phyloP scores from a whole-genome alignment of 1,140 invertebrate genomes.

The Bombus fervidus region DNA sequence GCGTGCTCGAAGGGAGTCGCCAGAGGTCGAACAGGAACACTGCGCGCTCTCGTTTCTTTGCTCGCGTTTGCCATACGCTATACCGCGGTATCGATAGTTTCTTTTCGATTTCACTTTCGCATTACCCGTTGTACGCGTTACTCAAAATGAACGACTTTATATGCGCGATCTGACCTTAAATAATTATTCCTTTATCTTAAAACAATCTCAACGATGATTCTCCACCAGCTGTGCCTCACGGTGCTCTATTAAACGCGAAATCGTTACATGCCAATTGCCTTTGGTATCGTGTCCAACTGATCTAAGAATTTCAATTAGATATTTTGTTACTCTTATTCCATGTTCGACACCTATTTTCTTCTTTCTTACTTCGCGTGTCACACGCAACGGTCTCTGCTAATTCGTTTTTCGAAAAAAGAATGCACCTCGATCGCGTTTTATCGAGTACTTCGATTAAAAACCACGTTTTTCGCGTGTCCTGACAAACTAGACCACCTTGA shows the following conservation, averaged over 20 bases:
- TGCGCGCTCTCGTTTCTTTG: background rate
- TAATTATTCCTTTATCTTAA: too few species aligned
- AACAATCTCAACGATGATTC: too few species aligned
- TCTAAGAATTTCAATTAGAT: constrained; percentile 40
- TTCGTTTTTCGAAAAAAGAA: background rate
- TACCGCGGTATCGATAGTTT: background rate
- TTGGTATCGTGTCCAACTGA: constrained; percentile 61
- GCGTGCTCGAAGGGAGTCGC: constrained; percentile 45
- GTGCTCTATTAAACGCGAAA: constrained; percentile 15
- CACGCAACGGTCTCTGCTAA: background rate
- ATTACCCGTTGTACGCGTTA: too few species aligned
- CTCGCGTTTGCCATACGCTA: too few species aligned
- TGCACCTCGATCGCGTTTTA: background rate
- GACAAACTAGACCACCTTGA: background rate
- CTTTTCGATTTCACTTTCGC: background rate
- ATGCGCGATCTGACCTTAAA: too few species aligned
- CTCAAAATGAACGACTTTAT: too few species aligned
- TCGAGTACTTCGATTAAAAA: background rate
- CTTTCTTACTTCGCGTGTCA: background rate
- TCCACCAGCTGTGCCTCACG: too few species aligned
- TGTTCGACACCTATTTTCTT: background rate
- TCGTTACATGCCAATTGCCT: constrained; percentile 70
- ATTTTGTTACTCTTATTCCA: background rate
- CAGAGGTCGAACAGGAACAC: constrained; percentile 31
- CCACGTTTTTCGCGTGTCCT: background rate